These are phyloP conservation scores for Eumacrocentrus americanus DNA, from an alignment of 2,888 invertebrate species.

Conservation along the genomic window DNA sequence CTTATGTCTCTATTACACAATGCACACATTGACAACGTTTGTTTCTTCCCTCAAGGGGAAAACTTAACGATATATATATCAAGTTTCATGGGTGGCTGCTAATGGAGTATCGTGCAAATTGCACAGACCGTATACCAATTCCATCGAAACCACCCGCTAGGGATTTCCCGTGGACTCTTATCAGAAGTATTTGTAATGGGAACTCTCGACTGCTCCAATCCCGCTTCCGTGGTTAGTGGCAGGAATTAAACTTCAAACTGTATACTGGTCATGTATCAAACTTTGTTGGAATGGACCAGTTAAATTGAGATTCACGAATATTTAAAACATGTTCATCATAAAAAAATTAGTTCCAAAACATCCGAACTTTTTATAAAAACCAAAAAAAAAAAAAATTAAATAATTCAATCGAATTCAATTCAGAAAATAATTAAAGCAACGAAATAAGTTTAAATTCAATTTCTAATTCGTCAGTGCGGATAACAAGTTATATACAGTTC, in stretches of 20 bases:
- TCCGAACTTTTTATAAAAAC: too few relatives aligned
- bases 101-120: neutral
- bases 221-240: neutral
- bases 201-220: conserved; percentile 7
- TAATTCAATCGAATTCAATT: neutral
- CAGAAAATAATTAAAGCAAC: neutral
- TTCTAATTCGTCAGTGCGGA: neutral
- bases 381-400: too few relatives aligned
- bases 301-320: too few relatives aligned
- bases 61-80: neutral
- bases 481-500: conserved; percentile 1
- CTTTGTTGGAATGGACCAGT: neutral
- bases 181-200: neutral
- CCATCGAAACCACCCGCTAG: conserved; percentile 1
- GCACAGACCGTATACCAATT: neutral
- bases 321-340: too few relatives aligned
- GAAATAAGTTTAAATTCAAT: neutral
- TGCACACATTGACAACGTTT: too few relatives aligned
- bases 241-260: neutral
- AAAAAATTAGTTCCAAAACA: too few relatives aligned
- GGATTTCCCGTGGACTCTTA: neutral
- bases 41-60: neutral
- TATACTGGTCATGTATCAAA: neutral
- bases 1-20: too few relatives aligned
- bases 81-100: too few relatives aligned